Conservation (phyloP, 2,797 vertebrate species). For the Masticophis lateralis region DNA sequence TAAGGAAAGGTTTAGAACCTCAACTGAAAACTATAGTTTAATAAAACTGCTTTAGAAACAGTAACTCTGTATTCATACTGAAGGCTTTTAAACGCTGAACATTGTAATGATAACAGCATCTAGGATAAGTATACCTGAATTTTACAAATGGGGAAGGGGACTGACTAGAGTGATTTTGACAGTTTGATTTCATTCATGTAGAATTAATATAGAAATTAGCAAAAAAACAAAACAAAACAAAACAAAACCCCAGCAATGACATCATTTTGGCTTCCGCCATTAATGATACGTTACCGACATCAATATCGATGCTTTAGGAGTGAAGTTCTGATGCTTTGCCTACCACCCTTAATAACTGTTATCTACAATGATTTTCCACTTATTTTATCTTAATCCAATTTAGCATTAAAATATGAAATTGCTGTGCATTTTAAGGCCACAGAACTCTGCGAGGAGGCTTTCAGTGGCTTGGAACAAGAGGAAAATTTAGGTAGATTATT, state of each 20-base stretch:
- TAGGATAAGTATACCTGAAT: neutral
- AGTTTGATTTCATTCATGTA: neutral
- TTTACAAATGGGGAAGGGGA: neutral
- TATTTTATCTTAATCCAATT: neutral
- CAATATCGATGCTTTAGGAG: neutral
- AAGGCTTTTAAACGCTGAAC: neutral
- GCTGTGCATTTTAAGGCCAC: neutral
- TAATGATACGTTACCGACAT: neutral
- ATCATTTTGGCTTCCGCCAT: neutral
- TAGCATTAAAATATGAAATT: neutral
- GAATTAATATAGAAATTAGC: neutral
- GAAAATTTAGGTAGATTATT: neutral
- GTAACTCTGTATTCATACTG: neutral
- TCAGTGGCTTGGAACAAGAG: neutral
- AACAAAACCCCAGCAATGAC: neutral
- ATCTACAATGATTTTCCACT: neutral
- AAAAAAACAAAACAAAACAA: neutral
- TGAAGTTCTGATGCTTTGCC: neutral
- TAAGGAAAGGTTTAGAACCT: conserved; percentile 1
- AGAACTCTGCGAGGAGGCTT: neutral
- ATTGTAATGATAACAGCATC: neutral
- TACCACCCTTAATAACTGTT: neutral
- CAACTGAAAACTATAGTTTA: neutral
- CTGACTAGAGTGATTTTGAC: neutral
- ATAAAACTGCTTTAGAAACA: neutral